Evolutionary conservation across 2,797 vertebrate species (phyloP).

Genomic region (Hypotaenidia okinawae): DNA sequence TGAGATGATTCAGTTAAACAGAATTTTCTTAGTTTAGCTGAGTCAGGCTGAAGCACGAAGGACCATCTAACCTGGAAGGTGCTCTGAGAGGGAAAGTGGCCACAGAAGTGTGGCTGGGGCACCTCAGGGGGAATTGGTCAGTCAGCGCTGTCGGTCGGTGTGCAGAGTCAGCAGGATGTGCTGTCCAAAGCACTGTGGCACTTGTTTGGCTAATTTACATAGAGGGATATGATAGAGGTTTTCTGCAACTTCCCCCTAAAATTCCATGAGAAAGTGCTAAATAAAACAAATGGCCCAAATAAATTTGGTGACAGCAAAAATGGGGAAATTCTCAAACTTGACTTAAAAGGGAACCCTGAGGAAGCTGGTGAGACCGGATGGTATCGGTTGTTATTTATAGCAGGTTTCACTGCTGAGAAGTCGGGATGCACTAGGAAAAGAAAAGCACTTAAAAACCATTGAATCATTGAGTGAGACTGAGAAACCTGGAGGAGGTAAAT

Average conservation of each 20-base stretch:
- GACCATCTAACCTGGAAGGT: accelerated
- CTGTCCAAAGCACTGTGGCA: neutral
- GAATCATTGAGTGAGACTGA: too few species aligned
- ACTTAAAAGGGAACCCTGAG: slow-evolving; percentile 22
- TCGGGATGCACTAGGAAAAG: neutral
- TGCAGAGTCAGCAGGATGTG: neutral
- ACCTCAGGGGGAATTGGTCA: neutral
- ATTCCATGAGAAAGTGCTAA: slow-evolving; percentile 46
- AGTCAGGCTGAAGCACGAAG: neutral
- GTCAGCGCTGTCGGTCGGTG: neutral
- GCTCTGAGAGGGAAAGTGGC: neutral
- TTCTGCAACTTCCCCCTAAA: neutral
- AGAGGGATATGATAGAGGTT: neutral
- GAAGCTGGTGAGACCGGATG: neutral
- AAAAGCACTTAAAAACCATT: neutral
- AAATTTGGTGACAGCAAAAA: neutral
- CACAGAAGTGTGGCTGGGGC: neutral
- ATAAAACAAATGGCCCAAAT: slow-evolving; percentile 4
- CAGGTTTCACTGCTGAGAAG: neutral
- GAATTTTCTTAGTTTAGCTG: neutral
- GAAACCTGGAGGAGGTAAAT: too few species aligned
- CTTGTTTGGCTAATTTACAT: neutral
- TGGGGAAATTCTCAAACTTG: neutral
- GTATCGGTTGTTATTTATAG: neutral
- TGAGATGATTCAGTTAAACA: neutral